Evolutionary conservation across 2,888 invertebrate species (phyloP), one percentile per base, ranked within the genome.

Genomic region (Palloptera scutellata): DNA sequence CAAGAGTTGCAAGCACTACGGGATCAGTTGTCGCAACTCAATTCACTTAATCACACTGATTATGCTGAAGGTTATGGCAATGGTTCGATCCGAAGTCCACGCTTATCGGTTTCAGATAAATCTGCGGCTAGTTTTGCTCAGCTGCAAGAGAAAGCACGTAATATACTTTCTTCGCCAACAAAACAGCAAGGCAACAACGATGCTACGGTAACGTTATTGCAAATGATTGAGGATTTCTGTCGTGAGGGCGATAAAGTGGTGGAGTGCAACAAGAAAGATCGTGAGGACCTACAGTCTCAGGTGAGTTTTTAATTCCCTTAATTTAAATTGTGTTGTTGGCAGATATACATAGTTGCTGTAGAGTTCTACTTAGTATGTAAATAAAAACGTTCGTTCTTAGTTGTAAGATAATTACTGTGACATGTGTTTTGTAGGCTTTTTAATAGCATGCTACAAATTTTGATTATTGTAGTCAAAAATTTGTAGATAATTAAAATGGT

Each of bases 261-360:
- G 12, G 92, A 93, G 65, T 88, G 87, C 42, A 86, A 90, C 51
- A 89, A 87, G 73, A 87, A 86, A 61, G 92, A 93, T 74, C 87
- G 88, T 30, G 91, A 91, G 72, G 94, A 94, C 80, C 83, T 93
- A 71, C 88, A 89, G 58, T 89, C 90, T 69, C 93, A 94, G 90
- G 93, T 93, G 80, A 84, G 78, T 68, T 19, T 40, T 43, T 15
- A 15, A 5, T 60, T 5, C 8, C 2, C 2, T 30, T 6, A 30
- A 30, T 30, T 40, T n/a, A 9, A 30, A 40, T 13, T 55, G 55
- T 20, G 8, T 17, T 53, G 53, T 53, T 53, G 53, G 30, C 30
- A 30, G 30, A 2, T 30, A 30, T n/a, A 15, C 42, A 15, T 45
- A 42, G 59, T 57, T 57, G 13, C 40, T 30, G 41, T 57, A 57